Base-by-base conservation (phyloP, 2,113 vertebrate species). In the Malurus melanocephalus region DNA sequence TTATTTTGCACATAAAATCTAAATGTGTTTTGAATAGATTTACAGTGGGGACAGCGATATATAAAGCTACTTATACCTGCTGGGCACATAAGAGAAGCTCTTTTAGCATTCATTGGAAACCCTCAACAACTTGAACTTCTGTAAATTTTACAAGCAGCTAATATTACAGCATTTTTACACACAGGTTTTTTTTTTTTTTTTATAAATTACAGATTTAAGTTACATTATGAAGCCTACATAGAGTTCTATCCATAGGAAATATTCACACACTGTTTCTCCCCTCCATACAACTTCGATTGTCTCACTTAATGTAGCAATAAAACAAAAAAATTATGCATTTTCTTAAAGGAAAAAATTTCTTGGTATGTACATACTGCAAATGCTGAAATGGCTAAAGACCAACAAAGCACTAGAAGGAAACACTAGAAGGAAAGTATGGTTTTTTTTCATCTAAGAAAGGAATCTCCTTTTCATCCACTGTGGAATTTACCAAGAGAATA, bases 101-200 rank as follows among this genome's bases (percentile, higher is more conserved):
- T 97, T 96, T 97, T 97, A 97, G 97, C 96, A 98, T 95, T 97
- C 94, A 98, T 95, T 96, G 96, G 95, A 93, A 98, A 97, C 82
- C 96, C 96, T 97, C 95, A 97, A 97, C 79, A 95, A 90, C 91
- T 92, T 89, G 92, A 96, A 95, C 92, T 96, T 96, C 83, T 94
- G 97, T 96, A 98, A 95, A 98, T 97, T 95, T 98, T 98, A 98
- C 97, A 98, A 98, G 98, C 98, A 98, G 97, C 96, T 96, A 98
- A 98, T 97, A 98, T 97, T 97, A 98, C 98, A 98, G 97, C 97
- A 97, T 98, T 97, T 97, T 96, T 98, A 97, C 96, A 97, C 89
- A 98, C 95, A 94, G 28, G 22, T 68, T 94, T 95, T 96, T 79
- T 22, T 68, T 94, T 95, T 96, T 79, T 91, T 95, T 91, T 95